Conservation (phyloP, 2,888 invertebrate genomes). For the Lycaena phlaeas region DNA sequence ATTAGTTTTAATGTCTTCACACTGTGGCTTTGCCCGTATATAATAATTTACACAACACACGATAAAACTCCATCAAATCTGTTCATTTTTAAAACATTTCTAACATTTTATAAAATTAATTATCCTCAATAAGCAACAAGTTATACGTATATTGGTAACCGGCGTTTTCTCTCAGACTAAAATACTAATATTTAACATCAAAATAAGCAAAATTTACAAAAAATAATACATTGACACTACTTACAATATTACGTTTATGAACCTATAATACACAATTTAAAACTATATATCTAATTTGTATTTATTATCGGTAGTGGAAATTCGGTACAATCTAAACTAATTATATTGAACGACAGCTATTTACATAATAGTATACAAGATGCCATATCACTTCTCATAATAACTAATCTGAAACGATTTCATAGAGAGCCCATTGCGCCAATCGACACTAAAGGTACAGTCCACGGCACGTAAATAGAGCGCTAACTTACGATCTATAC, state of each 20-base stretch:
- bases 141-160: conserved; percentile 72
- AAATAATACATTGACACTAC: conserved; percentile 45
- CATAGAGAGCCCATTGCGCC: neutral
- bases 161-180: conserved; percentile 72
- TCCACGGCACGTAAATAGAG: too few relatives aligned
- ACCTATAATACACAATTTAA: conserved; percentile 26
- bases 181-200: conserved; percentile 62
- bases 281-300: conserved; percentile 26
- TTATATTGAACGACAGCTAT: conserved; percentile 43
- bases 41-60: conserved; percentile 61
- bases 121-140: conserved; percentile 71
- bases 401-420: neutral
- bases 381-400: conserved; percentile 28
- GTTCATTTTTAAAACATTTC: conserved; percentile 54
- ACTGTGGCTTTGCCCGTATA: conserved; percentile 34
- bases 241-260: conserved; percentile 38
- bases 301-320: conserved; percentile 59
- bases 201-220: conserved; percentile 65
- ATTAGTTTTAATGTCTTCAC: conserved; percentile 13
- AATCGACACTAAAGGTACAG: too few relatives aligned
- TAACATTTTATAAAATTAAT: conserved; percentile 64
- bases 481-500: too few relatives aligned
- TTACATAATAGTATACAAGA: conserved; percentile 37
- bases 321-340: conserved; percentile 53
- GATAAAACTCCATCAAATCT: conserved; percentile 45